Evolutionary conservation across 2,888 invertebrate genomes (phyloP).

Genomic region (Megastigmus dorsalis): DNA sequence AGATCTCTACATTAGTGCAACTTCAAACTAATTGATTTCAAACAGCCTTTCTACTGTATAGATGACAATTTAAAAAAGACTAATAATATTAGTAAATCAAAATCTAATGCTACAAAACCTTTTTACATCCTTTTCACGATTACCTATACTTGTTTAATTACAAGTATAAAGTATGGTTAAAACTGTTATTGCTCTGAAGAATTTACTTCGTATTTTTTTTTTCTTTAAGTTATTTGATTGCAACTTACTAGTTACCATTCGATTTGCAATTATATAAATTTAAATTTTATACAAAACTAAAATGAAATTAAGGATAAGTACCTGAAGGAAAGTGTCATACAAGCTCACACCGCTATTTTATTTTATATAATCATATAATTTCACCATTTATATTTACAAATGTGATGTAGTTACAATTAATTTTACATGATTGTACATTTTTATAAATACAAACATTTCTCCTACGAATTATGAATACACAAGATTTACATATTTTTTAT

Average conservation of each 20-base stretch:
- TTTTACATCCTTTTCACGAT: background rate
- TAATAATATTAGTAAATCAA: too few relatives aligned
- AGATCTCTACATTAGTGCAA: too few relatives aligned
- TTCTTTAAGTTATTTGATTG: background rate
- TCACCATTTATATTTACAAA: background rate
- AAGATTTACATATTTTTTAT: too few relatives aligned
- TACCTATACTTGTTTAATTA: background rate
- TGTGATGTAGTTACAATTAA: background rate
- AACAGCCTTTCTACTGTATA: too few relatives aligned
- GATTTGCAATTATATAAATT: too few relatives aligned
- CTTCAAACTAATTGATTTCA: too few relatives aligned
- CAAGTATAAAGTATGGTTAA: background rate
- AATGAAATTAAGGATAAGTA: background rate
- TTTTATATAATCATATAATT: background rate
- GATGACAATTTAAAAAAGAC: too few relatives aligned
- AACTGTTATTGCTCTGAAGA: background rate
- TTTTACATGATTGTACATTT: background rate
- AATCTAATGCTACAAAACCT: background rate
- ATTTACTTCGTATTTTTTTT: background rate
- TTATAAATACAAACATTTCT: too few relatives aligned
- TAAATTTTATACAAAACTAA: too few relatives aligned
- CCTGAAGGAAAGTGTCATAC: background rate
- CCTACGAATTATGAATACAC: too few relatives aligned
- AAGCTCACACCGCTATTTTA: background rate
- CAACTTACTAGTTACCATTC: slow-evolving; percentile 29